These are phyloP conservation scores for Corvus hawaiiensis DNA, from an alignment of 2,113 vertebrate species.

Conservation along the genomic window DNA sequence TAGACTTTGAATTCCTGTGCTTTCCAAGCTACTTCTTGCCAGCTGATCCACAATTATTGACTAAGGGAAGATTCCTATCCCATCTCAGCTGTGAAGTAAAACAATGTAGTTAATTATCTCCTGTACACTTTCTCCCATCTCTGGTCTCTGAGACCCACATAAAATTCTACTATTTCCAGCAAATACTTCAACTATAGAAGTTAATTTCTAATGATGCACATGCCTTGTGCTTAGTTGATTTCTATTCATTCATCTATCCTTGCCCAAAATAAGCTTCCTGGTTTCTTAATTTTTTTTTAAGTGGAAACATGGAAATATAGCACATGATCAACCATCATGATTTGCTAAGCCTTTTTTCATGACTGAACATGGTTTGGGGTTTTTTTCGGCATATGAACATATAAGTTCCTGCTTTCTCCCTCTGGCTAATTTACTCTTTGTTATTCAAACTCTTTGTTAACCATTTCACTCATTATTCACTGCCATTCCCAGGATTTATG, in stretches of 20 bases:
- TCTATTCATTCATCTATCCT: background rate
- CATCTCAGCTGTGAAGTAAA: background rate
- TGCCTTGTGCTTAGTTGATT: background rate
- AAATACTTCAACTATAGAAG: background rate
- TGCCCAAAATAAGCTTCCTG: background rate
- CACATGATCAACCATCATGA: background rate
- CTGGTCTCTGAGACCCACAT: background rate
- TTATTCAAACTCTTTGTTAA: background rate
- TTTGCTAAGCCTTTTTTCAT: background rate
- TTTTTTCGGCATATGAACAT: background rate
- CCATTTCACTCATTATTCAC: background rate
- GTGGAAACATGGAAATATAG: background rate
- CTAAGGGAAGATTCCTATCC: background rate
- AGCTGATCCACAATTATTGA: background rate
- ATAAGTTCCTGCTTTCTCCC: background rate
- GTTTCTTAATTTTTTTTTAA: background rate
- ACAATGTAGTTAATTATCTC: background rate
- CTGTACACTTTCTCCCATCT: background rate
- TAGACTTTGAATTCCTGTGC: background rate
- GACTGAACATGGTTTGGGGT: background rate
- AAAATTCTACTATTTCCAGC: background rate
- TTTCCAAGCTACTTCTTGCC: background rate
- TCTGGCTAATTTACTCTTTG: background rate
- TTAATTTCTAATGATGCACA: background rate
- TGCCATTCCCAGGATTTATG: background rate